Base-by-base conservation (phyloP, 2,797 vertebrate species). In the Zenarchopterus dispar region DNA sequence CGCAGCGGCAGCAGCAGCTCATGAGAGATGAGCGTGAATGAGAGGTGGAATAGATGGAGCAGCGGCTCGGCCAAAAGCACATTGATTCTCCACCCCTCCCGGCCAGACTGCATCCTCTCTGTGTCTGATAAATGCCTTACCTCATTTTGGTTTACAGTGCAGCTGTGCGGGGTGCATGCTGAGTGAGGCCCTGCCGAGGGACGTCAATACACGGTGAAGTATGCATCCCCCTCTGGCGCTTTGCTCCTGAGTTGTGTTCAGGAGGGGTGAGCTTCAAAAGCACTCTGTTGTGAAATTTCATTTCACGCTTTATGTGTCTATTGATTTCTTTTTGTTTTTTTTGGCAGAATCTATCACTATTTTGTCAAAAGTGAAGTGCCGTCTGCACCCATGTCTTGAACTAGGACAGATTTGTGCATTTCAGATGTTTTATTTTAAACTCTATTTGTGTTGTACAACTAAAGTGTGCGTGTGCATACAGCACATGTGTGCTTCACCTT, bases 401-500 rank as follows among this genome's bases (percentile, higher is more conserved):
- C 56, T 54, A 67, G 43, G 56, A 68, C 31, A 21, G 43, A 51
- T 2, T 1, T 57, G n/a, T 8, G 15, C 13, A 36, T 68, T 47
- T 47, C 64, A 46, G 9, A 3, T 10, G 18, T 11, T 6, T 10
- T 55, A 33, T 8, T 9, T 36, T 13, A 15, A 23, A 52, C 33
- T 59, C 55, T 69, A 17, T 31, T 42, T 22, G 0, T 19, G 28
- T 55, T 62, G 22, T n/a, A 22, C 47, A 67, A 22, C 33, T 21
- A 8, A 56, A 56, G 47, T 19, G 23, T 46, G 22, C 22, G n/a
- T 23, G 22, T 19, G 41, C 7, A 1, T 45, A 16, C n/a, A 2
- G 16, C 2, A 18, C 23, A 6, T 50, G 18, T 46, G 43, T 65
- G 51, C 53, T 47, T 89, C 93, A 94, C 95, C 94, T 96, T 97